Conservation (phyloP, 2,888 invertebrate species). For the Rotaria magnacalcarata region DNA sequence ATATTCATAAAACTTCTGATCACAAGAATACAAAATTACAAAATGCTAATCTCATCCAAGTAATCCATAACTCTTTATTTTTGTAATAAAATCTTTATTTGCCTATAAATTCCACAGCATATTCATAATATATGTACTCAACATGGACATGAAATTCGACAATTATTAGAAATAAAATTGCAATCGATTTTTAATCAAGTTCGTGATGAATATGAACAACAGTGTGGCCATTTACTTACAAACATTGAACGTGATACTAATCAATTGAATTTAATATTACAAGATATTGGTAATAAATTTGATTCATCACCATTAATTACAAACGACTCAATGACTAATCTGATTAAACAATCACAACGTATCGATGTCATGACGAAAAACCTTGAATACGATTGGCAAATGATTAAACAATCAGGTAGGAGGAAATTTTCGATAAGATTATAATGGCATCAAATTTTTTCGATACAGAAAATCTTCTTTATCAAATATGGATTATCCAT, state of each 20-base stretch:
- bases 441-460: no score
- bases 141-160: not conserved
- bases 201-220: not conserved
- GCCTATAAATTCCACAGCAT: not conserved
- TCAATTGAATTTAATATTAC: not conserved
- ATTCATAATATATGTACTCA: not conserved
- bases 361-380: conserved; percentile 12
- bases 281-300: not conserved
- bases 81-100: not conserved
- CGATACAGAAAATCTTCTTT: no score
- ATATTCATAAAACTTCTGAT: not conserved
- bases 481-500: no score
- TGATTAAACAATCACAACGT: conserved; percentile 11
- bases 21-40: not conserved
- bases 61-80: not conserved
- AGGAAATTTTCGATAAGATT: not conserved
- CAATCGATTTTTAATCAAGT: not conserved
- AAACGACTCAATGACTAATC: not conserved
- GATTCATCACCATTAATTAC: not conserved
- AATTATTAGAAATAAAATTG: conserved; percentile 9
- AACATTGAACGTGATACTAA: not conserved
- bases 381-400: conserved; percentile 7
- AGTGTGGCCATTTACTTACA: not conserved
- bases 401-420: not conserved
- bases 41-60: not conserved